Conservation (phyloP, 2,797 vertebrate genomes). For the Anabacerthia variegaticeps region DNA sequence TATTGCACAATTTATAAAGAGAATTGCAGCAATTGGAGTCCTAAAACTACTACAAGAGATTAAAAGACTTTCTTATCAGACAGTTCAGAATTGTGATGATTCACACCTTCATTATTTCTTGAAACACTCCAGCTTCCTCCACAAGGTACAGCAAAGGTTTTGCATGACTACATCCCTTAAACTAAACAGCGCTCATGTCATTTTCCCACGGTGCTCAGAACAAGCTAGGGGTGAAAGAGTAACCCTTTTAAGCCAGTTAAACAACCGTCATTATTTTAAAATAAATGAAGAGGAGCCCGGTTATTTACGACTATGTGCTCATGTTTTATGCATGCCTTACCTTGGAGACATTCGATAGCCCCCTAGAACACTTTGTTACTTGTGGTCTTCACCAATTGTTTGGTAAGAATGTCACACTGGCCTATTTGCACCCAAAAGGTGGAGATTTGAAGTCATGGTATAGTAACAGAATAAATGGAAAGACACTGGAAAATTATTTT, state of each 20-base stretch:
- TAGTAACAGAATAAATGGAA: slow-evolving; percentile 19
- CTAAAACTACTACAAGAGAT: slow-evolving; percentile 18
- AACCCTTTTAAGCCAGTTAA: slow-evolving; percentile 65
- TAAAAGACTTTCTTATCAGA: slow-evolving; percentile 67
- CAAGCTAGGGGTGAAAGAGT: slow-evolving; percentile 62
- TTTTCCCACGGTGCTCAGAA: slow-evolving; percentile 67
- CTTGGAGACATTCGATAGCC: slow-evolving; percentile 43
- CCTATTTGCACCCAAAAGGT: neutral
- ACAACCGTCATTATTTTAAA: slow-evolving; percentile 60
- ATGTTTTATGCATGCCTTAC: slow-evolving; percentile 59
- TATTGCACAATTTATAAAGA: slow-evolving; percentile 47
- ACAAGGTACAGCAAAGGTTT: slow-evolving; percentile 52
- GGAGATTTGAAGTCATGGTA: neutral
- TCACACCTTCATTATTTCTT: slow-evolving; percentile 70
- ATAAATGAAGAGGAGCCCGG: slow-evolving; percentile 51
- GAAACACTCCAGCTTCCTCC: slow-evolving; percentile 60
- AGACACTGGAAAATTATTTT: neutral
- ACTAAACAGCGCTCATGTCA: slow-evolving; percentile 37
- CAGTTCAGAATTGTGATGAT: slow-evolving; percentile 62
- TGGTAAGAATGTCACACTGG: slow-evolving; percentile 16
- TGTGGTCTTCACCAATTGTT: neutral
- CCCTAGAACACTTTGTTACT: slow-evolving; percentile 3
- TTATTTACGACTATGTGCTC: slow-evolving; percentile 52
- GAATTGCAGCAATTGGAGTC: slow-evolving; percentile 23
- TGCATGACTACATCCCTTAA: slow-evolving; percentile 65